Conservation (phyloP, 2,888 invertebrate genomes). For the Cataglyphis livida region DNA sequence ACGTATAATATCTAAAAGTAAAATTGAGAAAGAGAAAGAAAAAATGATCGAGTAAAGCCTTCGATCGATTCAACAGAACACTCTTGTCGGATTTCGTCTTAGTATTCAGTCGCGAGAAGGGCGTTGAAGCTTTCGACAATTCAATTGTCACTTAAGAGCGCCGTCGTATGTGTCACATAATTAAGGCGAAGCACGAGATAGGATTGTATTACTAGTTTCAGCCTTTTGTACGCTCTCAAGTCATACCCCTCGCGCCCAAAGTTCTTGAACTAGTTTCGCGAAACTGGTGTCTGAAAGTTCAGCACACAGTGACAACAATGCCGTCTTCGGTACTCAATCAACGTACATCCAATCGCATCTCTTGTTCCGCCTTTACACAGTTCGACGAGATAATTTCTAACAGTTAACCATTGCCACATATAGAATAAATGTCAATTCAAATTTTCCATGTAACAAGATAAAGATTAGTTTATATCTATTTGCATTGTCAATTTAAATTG, state of each 20-base stretch:
- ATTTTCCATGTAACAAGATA: neutral
- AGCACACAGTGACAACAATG: constrained; percentile 40
- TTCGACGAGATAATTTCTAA: constrained; percentile 53
- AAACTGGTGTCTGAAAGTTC: constrained; percentile 44
- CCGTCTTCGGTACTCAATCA: constrained; percentile 62
- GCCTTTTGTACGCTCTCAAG: constrained; percentile 49
- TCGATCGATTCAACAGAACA: neutral
- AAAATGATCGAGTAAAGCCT: neutral
- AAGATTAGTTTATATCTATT: constrained; percentile 19
- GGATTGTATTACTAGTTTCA: constrained; percentile 53
- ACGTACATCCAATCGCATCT: constrained; percentile 44
- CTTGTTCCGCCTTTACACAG: constrained; percentile 48
- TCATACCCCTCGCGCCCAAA: constrained; percentile 32
- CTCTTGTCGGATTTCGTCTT: constrained; percentile 13
- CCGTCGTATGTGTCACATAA: constrained; percentile 46
- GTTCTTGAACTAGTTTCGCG: constrained; percentile 53
- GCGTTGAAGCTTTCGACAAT: constrained; percentile 51
- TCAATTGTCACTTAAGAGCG: constrained; percentile 51
- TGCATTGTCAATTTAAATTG: neutral
- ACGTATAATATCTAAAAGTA: neutral
- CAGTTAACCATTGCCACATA: constrained; percentile 39
- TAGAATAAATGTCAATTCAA: constrained; percentile 21
- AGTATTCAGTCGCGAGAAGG: constrained; percentile 36
- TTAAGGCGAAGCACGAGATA: constrained; percentile 45
- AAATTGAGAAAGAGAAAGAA: neutral